A percentile compares a stretch with the other conserved stretches of the same genome.
These are phyloP conservation scores for Pammene aurita DNA, from an alignment of 2,888 invertebrate species.

Conservation along the genomic window DNA sequence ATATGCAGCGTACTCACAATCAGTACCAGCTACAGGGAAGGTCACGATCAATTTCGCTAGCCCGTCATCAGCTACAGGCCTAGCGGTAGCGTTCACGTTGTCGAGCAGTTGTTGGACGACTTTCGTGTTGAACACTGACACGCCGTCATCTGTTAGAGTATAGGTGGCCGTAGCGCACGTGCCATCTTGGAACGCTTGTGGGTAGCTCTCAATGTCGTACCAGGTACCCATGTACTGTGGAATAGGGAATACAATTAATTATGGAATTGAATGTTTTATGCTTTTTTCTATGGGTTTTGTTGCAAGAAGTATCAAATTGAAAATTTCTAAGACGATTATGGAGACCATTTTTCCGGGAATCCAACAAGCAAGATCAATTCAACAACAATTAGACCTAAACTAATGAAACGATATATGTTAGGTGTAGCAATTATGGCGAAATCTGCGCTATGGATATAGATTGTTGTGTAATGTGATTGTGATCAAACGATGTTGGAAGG, in stretches of 20 bases:
- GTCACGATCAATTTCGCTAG: slow-evolving; percentile 66
- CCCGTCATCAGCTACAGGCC: slow-evolving; percentile 52
- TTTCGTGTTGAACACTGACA: slow-evolving; percentile 66
- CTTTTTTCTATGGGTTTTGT: too few relatives aligned
- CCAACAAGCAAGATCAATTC: too few relatives aligned
- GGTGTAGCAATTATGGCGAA: too few relatives aligned
- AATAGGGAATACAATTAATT: neutral
- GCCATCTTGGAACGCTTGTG: slow-evolving; percentile 66
- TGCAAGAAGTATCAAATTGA: too few relatives aligned
- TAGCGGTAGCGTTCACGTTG: slow-evolving; percentile 60
- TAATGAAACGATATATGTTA: too few relatives aligned
- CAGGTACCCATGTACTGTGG: slow-evolving; percentile 64
- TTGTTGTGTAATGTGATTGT: too few relatives aligned
- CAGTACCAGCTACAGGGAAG: slow-evolving; percentile 58
- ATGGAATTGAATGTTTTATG: neutral
- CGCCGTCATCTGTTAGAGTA: slow-evolving; percentile 50
- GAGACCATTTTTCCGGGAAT: too few relatives aligned
- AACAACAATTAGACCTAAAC: too few relatives aligned
- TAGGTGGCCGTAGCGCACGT: slow-evolving; percentile 66
- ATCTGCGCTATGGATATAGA: too few relatives aligned
- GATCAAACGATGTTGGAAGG: too few relatives aligned
- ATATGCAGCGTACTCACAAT: slow-evolving; percentile 51
- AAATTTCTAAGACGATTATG: too few relatives aligned
- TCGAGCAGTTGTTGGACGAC: slow-evolving; percentile 61
- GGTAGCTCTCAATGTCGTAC: slow-evolving; percentile 70